Conservation (phyloP, 1,140 invertebrate genomes). For the Camponotus pennsylvanicus region DNA sequence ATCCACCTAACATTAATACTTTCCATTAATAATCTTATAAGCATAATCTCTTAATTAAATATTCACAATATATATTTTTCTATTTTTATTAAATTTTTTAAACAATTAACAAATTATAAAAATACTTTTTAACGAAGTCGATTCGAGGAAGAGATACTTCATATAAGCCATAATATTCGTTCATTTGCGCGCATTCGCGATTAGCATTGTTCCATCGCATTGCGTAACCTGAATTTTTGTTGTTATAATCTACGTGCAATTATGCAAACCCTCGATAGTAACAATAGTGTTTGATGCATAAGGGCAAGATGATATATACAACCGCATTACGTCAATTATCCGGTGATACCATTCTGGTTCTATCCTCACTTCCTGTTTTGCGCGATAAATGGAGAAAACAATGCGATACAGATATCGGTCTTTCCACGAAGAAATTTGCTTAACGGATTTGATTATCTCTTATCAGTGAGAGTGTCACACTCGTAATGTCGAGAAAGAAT, state of each 20-base stretch:
- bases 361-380: background rate
- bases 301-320: background rate
- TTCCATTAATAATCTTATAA: too few relatives aligned
- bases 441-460: too few relatives aligned
- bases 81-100: too few relatives aligned
- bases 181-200: constrained; percentile 17
- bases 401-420: background rate
- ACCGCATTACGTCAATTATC: background rate
- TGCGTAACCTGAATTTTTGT: constrained; percentile 21
- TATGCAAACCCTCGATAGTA: constrained; percentile 16
- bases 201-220: background rate
- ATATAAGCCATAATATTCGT: background rate
- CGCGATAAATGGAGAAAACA: background rate
- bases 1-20: too few relatives aligned
- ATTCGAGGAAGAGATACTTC: background rate
- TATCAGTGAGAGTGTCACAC: too few relatives aligned
- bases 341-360: background rate
- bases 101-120: too few relatives aligned
- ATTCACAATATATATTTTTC: too few relatives aligned
- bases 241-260: background rate
- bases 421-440: too few relatives aligned
- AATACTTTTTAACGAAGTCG: background rate
- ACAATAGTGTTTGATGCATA: background rate
- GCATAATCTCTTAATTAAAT: too few relatives aligned
- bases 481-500: too few relatives aligned